Evolutionary conservation across 1,140 invertebrate species (phyloP), one percentile per base, ranked within the genome.

Genomic region (Chrysoperla carnea): DNA sequence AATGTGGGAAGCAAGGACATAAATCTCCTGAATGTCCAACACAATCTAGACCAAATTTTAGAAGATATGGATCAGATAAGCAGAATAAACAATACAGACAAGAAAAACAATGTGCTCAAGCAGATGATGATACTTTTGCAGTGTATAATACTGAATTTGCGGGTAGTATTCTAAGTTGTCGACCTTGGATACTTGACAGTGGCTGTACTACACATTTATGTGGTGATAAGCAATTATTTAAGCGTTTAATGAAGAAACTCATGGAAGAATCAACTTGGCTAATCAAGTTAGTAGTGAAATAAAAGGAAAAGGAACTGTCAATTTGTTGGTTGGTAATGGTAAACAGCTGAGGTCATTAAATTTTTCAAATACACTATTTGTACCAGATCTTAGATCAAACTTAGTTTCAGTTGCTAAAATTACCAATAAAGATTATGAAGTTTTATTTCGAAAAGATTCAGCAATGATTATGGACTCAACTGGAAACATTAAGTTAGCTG

Each of bases 331-430:
- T 31, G 11, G 11, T 6, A 31, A 7, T 7, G 29, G 11, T 31
- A 31, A 31, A 7, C 13, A 27, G 7, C 6, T 6, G 4, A 39
- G 23, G 23, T 6, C 8, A 6, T 6, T 39, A 5, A 8, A 8
- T 4, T 12, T 48, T 17, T 41, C 41, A 23, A 29, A 50, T 15
- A 39, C 47, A 12, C 40, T 29, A 37, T 51, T 40, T 47, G 45
- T 51, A 17, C 42, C 43, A 43, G 38, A 50, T 27, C 15, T 51
- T 5, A 33, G 45, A 13, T 40, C 43, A 23, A 51, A 50, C 39
- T 41, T 50, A 15, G 35, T 51, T 7, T 46, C 44, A 9, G 50
- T 51, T 8, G 41, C 29, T 40, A 9, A n/a, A 39, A 41, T 51
- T 4, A 46, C 48, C 28, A 15, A 12, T 31, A 49, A 50, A 29